Conservation (phyloP, 1,140 invertebrate species). For the Euura saliciscinereae region DNA sequence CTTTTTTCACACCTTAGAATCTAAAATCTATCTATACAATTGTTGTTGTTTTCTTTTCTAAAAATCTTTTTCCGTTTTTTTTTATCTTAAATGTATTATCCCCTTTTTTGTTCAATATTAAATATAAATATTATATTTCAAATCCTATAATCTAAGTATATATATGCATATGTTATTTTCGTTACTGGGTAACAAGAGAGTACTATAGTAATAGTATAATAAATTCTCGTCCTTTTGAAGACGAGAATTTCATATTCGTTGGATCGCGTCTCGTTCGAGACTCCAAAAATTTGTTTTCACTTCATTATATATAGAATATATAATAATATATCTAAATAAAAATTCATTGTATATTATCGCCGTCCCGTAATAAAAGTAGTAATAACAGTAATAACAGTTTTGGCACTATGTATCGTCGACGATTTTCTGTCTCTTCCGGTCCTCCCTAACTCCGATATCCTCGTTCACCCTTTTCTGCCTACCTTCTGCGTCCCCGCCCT, state of each 20-base stretch:
- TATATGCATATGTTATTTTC: slow-evolving; percentile 10
- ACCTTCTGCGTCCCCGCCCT: slow-evolving; percentile 33
- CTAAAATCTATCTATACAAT: background rate
- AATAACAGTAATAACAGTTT: slow-evolving; percentile 27
- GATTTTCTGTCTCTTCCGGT: slow-evolving; percentile 29
- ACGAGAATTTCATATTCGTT: no score
- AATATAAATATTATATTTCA: slow-evolving; percentile 39
- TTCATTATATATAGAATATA: slow-evolving; percentile 19
- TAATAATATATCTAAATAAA: slow-evolving; percentile 8
- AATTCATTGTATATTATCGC: no score
- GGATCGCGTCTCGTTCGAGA: no score
- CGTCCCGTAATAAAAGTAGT: background rate
- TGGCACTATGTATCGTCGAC: slow-evolving; percentile 46
- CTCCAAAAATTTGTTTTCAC: no score
- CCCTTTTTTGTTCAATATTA: slow-evolving; percentile 17
- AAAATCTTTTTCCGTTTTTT: background rate
- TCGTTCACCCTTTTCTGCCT: slow-evolving; percentile 36
- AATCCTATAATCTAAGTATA: no score
- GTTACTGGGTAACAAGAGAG: slow-evolving; percentile 17
- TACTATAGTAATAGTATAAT: no score
- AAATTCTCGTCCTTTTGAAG: no score
- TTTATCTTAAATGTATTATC: slow-evolving; percentile 16
- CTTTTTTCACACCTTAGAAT: slow-evolving; percentile 42
- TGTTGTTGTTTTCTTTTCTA: background rate
- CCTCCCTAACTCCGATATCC: slow-evolving; percentile 27